phyloP scores from a whole-genome alignment of 2,797 vertebrate species.

The Lemur catta region DNA sequence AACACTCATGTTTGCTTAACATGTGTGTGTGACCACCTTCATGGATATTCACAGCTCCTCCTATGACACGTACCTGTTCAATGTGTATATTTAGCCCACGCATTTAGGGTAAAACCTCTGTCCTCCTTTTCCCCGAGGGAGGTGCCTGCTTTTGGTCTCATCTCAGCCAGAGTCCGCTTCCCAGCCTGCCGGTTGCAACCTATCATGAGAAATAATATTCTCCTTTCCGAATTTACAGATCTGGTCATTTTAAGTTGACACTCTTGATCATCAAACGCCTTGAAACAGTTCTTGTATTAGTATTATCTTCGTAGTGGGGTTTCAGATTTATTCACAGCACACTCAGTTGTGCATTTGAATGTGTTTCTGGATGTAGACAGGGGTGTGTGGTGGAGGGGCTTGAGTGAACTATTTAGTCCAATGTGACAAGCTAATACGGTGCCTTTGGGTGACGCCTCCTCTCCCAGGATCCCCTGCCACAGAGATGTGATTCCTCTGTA shows the following conservation, averaged over 20 bases:
- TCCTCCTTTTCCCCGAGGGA: neutral
- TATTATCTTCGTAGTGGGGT: neutral
- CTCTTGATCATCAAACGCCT: neutral
- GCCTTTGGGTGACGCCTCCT: neutral
- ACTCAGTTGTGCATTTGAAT: neutral
- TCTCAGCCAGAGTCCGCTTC: neutral
- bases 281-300: neutral
- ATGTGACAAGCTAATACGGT: neutral
- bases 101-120: neutral
- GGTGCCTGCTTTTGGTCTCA: neutral
- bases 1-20: neutral
- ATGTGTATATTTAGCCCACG: neutral
- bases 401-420: neutral
- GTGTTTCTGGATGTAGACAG: neutral
- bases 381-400: no score
- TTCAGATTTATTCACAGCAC: neutral
- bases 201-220: neutral
- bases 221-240: neutral
- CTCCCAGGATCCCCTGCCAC: neutral
- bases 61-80: neutral
- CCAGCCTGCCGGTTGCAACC: neutral
- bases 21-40: neutral
- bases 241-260: neutral
- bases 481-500: no score
- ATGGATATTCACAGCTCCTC: neutral